Percentiles rank a stretch among this genome's conserved stretches.
Conservation (phyloP, 2,797 vertebrate species). For the Lophotriccus pileatus region DNA sequence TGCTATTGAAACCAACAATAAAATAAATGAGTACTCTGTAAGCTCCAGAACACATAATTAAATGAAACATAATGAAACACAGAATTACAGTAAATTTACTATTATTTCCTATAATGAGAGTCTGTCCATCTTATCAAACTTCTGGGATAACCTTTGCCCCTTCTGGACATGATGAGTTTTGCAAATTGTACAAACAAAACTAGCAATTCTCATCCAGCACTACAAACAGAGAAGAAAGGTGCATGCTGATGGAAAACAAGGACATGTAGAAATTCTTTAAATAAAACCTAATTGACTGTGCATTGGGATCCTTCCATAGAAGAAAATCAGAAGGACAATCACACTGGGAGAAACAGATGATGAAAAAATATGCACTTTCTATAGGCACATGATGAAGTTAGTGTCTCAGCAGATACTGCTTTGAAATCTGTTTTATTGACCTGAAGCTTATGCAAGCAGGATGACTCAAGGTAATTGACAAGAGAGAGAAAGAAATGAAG, state of each 20-base stretch:
- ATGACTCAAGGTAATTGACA: constrained; percentile 66
- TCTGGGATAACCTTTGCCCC: not conserved
- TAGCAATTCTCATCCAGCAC: not conserved
- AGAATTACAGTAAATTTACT: not conserved
- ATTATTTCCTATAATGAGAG: not conserved
- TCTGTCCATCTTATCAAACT: not conserved
- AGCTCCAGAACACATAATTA: not conserved
- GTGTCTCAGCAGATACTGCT: constrained; percentile 33
- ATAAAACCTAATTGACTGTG: not conserved
- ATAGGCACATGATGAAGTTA: constrained; percentile 29
- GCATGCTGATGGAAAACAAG: not conserved
- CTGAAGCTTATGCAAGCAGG: constrained; percentile 55
- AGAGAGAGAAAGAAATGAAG: constrained; percentile 45
- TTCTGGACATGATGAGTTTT: not conserved
- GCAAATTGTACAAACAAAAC: not conserved
- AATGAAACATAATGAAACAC: not conserved
- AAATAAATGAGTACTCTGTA: not conserved
- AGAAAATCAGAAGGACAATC: not conserved
- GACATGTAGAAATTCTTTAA: not conserved
- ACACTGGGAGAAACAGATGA: not conserved
- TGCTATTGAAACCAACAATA: not conserved
- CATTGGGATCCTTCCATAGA: not conserved
- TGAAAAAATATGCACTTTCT: constrained; percentile 22
- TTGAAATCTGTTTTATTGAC: constrained; percentile 71
- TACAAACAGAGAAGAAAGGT: not conserved